Conservation (phyloP, 2,888 invertebrate species). For the Chesias legatella region DNA sequence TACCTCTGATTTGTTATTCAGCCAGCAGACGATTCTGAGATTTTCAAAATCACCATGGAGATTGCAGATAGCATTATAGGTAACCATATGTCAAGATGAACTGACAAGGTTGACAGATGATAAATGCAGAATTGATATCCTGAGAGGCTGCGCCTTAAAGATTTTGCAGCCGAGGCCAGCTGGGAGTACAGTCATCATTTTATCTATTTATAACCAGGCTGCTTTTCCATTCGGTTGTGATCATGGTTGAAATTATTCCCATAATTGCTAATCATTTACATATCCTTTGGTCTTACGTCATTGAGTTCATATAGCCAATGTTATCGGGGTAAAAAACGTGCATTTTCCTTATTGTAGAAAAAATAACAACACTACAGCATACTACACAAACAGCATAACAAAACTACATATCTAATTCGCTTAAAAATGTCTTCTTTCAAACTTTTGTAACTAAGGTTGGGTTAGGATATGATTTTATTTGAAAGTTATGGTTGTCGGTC, state of each 20-base stretch:
- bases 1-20: slow-evolving; percentile 11
- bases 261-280: slow-evolving; percentile 5
- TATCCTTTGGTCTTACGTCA: slow-evolving; percentile 1
- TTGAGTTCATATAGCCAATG: no score
- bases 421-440: no score
- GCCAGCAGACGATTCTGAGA: slow-evolving; percentile 33
- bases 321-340: no score
- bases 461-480: no score
- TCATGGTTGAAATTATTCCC: slow-evolving; percentile 3
- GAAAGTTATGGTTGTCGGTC: no score
- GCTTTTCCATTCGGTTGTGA: slow-evolving; percentile 34
- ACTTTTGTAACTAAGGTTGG: no score
- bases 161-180: slow-evolving; percentile 41
- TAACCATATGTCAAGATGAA: slow-evolving; percentile 24
- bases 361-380: no score
- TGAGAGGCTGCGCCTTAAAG: slow-evolving; percentile 41
- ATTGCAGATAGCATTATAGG: slow-evolving; percentile 30
- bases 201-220: slow-evolving; percentile 45
- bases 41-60: slow-evolving; percentile 36
- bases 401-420: no score
- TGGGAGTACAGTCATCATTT: slow-evolving; percentile 30
- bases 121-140: slow-evolving; percentile 33
- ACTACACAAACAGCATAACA: no score
- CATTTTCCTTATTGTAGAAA: no score
- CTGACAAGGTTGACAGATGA: slow-evolving; percentile 37